A percentile compares a stretch with the other conserved stretches of the same genome.
These are phyloP conservation scores for Anguilla japonica DNA, from an alignment of 2,113 vertebrate genomes.

Conservation along the genomic window DNA sequence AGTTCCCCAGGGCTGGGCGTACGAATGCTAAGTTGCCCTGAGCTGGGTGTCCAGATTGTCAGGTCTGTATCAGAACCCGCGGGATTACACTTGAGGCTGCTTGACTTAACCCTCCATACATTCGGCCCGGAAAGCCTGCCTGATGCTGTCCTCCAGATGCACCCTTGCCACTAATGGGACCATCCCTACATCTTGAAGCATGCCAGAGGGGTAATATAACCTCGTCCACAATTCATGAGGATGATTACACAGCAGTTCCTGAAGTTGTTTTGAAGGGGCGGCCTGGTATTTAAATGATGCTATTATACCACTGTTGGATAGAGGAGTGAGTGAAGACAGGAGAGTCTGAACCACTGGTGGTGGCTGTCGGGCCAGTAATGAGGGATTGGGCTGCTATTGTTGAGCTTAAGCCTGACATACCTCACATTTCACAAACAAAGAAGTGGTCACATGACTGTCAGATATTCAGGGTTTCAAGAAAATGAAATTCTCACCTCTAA, in stretches of 20 bases:
- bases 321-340: background rate
- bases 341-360: background rate
- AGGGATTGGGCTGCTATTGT: background rate
- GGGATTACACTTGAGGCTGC: background rate
- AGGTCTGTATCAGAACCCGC: background rate
- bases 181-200: background rate
- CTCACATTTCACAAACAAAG: slow-evolving; percentile 19
- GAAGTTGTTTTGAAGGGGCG: background rate
- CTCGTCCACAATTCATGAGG: slow-evolving; percentile 4
- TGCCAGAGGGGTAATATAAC: background rate
- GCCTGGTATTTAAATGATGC: background rate
- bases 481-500: background rate
- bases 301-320: background rate
- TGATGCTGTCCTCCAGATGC: background rate
- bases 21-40: background rate
- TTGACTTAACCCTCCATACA: background rate
- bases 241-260: background rate
- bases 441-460: background rate
- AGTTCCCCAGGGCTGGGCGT: background rate
- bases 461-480: background rate
- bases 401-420: background rate
- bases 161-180: background rate
- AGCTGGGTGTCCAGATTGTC: background rate
- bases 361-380: slow-evolving; percentile 20
- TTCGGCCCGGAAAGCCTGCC: background rate